phyloP scores from a whole-genome alignment of 2,888 invertebrate genomes.

The Tenthredo amoena region DNA sequence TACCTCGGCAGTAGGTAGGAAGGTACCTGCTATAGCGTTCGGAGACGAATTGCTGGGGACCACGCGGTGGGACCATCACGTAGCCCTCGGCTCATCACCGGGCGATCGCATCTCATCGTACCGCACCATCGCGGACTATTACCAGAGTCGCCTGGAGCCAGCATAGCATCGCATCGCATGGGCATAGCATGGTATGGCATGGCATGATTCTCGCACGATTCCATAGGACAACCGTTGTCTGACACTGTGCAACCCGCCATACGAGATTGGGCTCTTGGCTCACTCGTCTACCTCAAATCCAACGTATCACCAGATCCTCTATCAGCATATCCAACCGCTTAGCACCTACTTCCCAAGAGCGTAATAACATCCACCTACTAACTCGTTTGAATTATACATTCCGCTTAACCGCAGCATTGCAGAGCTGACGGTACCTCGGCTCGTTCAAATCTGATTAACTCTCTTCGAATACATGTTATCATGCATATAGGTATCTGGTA shows the following conservation, averaged over 20 bases:
- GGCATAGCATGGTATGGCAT: slow-evolving; percentile 9
- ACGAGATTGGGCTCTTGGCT: slow-evolving; percentile 69
- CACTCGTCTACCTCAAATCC: slow-evolving; percentile 61
- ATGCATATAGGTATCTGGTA: neutral
- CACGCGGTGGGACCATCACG: slow-evolving; percentile 76
- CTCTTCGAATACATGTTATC: neutral
- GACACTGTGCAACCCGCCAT: slow-evolving; percentile 58
- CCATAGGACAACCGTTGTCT: neutral
- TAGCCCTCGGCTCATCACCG: slow-evolving; percentile 76
- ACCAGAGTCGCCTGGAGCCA: slow-evolving; percentile 58
- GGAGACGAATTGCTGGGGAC: slow-evolving; percentile 46
- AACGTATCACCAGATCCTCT: slow-evolving; percentile 67
- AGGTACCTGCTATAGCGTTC: slow-evolving; percentile 2
- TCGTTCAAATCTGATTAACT: slow-evolving; percentile 19
- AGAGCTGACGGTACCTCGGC: neutral
- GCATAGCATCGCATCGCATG: no score
- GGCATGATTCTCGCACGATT: slow-evolving; percentile 39
- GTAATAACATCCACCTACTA: slow-evolving; percentile 74
- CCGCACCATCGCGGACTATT: slow-evolving; percentile 75
- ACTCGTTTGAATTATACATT: slow-evolving; percentile 78
- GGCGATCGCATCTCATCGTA: slow-evolving; percentile 77
- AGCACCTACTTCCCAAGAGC: slow-evolving; percentile 78
- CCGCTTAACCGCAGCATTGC: slow-evolving; percentile 63
- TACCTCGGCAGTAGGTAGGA: neutral
- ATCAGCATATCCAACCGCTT: slow-evolving; percentile 78